phyloP scores from a whole-genome alignment of 2,888 invertebrate species.

The Idaea straminata region DNA sequence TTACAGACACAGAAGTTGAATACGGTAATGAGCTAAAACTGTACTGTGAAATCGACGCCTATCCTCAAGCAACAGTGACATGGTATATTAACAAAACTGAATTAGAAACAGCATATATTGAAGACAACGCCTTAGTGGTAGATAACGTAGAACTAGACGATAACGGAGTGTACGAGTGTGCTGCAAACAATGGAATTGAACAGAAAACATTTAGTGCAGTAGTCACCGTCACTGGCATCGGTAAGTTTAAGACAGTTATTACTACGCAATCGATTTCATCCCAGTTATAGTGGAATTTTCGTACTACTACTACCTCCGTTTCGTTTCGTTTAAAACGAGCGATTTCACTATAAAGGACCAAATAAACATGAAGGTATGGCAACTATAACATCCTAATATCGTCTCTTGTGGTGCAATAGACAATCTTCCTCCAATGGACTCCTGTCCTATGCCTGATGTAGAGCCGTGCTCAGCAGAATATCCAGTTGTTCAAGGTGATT shows the following conservation, averaged over 20 bases:
- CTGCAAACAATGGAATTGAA: slow-evolving; percentile 43
- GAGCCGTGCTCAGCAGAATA: too few species aligned
- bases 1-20: slow-evolving; percentile 55
- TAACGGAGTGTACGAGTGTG: slow-evolving; percentile 56
- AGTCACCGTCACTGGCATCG: slow-evolving; percentile 56
- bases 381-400: too few species aligned
- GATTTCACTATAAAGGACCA: too few species aligned
- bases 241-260: slow-evolving; percentile 34
- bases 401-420: too few species aligned
- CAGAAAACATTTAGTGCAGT: slow-evolving; percentile 34
- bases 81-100: slow-evolving; percentile 58
- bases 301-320: background rate
- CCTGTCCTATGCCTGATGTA: too few species aligned
- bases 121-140: slow-evolving; percentile 46
- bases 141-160: slow-evolving; percentile 52
- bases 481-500: too few species aligned
- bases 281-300: background rate
- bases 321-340: too few species aligned
- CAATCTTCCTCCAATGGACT: too few species aligned
- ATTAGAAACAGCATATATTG: slow-evolving; percentile 36
- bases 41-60: slow-evolving; percentile 55
- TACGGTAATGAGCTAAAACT: slow-evolving; percentile 52
- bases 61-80: slow-evolving; percentile 52
- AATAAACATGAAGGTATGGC: background rate
- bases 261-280: background rate